These are phyloP conservation scores for Oryzias curvinotus DNA, from an alignment of 2,113 vertebrate genomes.

Conservation along the genomic window DNA sequence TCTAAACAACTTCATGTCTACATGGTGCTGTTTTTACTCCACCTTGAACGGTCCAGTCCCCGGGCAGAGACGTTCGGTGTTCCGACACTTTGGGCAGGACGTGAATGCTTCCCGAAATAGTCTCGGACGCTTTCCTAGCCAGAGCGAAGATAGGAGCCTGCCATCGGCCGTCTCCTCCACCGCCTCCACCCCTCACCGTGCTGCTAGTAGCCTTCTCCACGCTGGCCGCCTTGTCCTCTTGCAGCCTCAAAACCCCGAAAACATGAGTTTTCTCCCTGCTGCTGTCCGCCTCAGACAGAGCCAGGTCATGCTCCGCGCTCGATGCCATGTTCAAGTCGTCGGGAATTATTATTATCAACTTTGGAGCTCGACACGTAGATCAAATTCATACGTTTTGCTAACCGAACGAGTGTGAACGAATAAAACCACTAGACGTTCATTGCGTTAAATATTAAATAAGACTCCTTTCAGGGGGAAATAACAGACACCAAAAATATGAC, in stretches of 20 bases:
- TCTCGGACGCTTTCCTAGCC: conserved; percentile 82
- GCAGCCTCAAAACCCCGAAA: conserved; percentile 79
- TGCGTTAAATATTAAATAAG: conserved; percentile 4
- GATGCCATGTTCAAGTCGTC: conserved; percentile 73
- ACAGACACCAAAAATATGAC: conserved; percentile 28
- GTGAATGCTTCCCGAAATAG: conserved; percentile 80
- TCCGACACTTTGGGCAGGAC: conserved; percentile 80
- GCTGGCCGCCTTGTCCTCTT: conserved; percentile 72
- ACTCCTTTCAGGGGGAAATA: not conserved
- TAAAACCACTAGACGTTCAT: conserved; percentile 47
- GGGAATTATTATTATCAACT: no score
- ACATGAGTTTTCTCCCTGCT: conserved; percentile 74
- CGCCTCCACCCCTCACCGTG: conserved; percentile 55
- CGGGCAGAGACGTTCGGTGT: conserved; percentile 69
- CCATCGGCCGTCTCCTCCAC: conserved; percentile 76
- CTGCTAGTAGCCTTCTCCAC: conserved; percentile 60
- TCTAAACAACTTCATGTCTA: no score
- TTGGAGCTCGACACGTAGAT: not conserved
- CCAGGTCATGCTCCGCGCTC: conserved; percentile 77
- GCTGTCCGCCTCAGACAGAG: conserved; percentile 74
- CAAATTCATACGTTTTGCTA: conserved; percentile 28
- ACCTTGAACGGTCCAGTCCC: conserved; percentile 79
- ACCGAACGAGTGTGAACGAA: conserved; percentile 16
- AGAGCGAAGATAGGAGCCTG: conserved; percentile 83
- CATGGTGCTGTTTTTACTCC: conserved; percentile 19